Percentiles rank a stretch among this genome's conserved stretches.
These are phyloP conservation scores for Macrobrachium nipponense DNA, from an alignment of 1,140 invertebrate genomes.

Conservation along the genomic window DNA sequence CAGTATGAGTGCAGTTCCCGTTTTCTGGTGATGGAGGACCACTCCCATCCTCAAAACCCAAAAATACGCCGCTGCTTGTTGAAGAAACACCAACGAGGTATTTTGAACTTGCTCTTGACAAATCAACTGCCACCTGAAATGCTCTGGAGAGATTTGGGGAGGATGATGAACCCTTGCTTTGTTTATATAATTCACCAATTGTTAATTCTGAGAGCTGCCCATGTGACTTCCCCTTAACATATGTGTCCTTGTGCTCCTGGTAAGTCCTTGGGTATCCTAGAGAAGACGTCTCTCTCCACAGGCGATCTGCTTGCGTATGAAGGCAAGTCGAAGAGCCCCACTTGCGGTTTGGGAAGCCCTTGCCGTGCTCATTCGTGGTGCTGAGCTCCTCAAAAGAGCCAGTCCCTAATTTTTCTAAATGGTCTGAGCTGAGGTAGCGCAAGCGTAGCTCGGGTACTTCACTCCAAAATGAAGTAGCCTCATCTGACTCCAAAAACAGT, in stretches of 20 bases:
- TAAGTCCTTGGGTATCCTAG: not conserved
- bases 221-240: conserved; percentile 25
- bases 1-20: not conserved
- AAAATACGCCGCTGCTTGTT: conserved; percentile 47
- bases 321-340: conserved; percentile 51
- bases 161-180: conserved; percentile 4
- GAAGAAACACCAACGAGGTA: conserved; percentile 43
- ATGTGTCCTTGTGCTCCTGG: not conserved
- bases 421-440: conserved; percentile 49
- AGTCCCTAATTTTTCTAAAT: not conserved
- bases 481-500: conserved; percentile 45
- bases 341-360: conserved; percentile 15
- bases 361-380: not conserved
- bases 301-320: conserved; percentile 4
- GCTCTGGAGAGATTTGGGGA: conserved; percentile 42
- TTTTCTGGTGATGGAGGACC: conserved; percentile 38
- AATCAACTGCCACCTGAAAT: conserved; percentile 49
- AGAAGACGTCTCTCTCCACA: not conserved
- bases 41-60: conserved; percentile 41
- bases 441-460: conserved; percentile 49
- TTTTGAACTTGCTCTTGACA: conserved; percentile 39
- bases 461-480: conserved; percentile 46
- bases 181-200: conserved; percentile 5
- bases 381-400: not conserved
- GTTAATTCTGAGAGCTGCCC: not conserved